Conservation (phyloP, 2,113 vertebrate species). For the Epinephelus lanceolatus region DNA sequence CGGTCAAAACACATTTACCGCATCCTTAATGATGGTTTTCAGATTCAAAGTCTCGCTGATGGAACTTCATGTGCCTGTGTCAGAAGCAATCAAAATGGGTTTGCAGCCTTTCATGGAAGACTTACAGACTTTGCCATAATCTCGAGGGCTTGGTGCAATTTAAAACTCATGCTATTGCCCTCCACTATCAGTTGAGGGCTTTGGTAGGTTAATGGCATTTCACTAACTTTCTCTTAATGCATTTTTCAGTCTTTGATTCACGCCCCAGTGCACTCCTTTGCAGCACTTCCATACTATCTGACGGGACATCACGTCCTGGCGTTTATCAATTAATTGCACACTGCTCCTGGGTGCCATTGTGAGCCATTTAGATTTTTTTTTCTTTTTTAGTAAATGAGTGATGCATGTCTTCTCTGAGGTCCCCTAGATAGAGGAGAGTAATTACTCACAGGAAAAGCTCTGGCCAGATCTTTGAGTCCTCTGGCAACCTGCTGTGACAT, state of each 20-base stretch:
- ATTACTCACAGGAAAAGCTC: conserved; percentile 72
- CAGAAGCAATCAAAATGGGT: conserved; percentile 77
- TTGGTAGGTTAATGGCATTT: conserved; percentile 84
- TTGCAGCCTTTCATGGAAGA: conserved; percentile 72
- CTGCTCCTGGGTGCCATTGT: conserved; percentile 78
- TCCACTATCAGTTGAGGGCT: conserved; percentile 80
- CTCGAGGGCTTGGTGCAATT: conserved; percentile 80
- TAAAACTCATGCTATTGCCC: conserved; percentile 77
- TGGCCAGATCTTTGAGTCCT: conserved; percentile 63
- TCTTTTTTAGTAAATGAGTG: conserved; percentile 69
- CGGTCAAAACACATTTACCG: conserved; percentile 74
- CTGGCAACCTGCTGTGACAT: conserved; percentile 49
- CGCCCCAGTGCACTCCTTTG: conserved; percentile 74
- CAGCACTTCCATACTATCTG: conserved; percentile 76
- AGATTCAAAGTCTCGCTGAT: conserved; percentile 68
- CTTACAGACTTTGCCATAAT: conserved; percentile 76
- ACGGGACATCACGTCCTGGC: conserved; percentile 78
- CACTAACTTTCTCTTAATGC: conserved; percentile 81
- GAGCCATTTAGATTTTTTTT: conserved; percentile 68
- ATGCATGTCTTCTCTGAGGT: conserved; percentile 72
- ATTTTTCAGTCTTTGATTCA: conserved; percentile 81
- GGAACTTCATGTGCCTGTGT: conserved; percentile 72
- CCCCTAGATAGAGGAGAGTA: conserved; percentile 65
- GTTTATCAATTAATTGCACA: conserved; percentile 85
- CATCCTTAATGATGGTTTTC: conserved; percentile 78